A percentile compares a stretch with the other conserved stretches of the same genome.
Conservation (phyloP, 2,113 vertebrate genomes). For the Ctenodactylus gundi region DNA sequence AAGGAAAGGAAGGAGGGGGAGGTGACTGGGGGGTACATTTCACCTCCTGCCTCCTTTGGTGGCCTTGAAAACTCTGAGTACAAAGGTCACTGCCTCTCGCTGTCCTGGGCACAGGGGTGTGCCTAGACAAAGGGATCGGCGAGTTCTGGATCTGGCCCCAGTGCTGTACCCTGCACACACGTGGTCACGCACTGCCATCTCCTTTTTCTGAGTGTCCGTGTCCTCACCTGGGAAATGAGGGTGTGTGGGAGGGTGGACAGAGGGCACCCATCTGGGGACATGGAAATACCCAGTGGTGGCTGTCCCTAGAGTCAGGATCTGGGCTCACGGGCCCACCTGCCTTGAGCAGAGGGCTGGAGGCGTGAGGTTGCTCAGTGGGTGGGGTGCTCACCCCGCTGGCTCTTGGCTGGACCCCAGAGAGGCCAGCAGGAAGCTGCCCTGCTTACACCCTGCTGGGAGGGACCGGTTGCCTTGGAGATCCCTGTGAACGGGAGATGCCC, state of each 20-base stretch:
- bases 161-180: background rate
- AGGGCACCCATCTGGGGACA: fast-evolving
- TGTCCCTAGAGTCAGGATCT: background rate
- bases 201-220: background rate
- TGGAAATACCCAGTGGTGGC: background rate
- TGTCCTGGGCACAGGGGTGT: background rate
- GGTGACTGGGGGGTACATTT: background rate
- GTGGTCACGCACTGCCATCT: background rate
- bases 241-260: no score
- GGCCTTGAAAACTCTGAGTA: background rate
- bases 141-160: background rate
- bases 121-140: background rate
- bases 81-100: background rate
- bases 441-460: background rate
- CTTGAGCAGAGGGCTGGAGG: no score
- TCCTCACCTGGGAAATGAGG: background rate
- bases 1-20: background rate
- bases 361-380: no score
- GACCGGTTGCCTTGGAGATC: background rate
- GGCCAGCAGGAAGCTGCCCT: background rate
- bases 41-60: background rate
- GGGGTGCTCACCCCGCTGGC: no score
- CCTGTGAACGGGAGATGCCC: background rate
- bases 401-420: background rate
- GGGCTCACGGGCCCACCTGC: background rate